phyloP scores from a whole-genome alignment of 2,888 invertebrate genomes.

The Cheiracanthium punctorium region DNA sequence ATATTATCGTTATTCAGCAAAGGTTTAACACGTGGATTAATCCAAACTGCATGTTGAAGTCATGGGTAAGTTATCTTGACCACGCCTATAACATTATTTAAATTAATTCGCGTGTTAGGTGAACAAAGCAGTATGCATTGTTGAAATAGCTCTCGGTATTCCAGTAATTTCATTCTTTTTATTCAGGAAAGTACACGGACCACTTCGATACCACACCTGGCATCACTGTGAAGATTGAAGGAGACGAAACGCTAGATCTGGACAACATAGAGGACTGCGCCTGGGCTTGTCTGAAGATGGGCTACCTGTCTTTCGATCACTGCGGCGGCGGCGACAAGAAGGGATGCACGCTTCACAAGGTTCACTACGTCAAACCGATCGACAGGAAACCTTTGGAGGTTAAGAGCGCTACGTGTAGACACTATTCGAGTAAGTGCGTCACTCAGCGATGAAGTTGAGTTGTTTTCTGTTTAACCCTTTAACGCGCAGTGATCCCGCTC shows the following conservation, averaged over 20 bases:
- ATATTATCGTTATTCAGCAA: no score
- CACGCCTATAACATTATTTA: no score
- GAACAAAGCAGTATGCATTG: no score
- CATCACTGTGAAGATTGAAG: not conserved
- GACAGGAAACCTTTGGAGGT: not conserved
- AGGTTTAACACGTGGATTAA: no score
- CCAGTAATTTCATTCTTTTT: no score
- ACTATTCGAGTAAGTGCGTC: conserved; percentile 61
- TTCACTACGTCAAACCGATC: not conserved
- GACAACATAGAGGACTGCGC: conserved; percentile 50
- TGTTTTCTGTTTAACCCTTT: no score
- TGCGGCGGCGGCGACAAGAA: conserved; percentile 20
- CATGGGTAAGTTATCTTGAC: no score
- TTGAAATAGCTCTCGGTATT: no score
- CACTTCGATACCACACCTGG: conserved; percentile 48
- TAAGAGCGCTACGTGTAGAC: conserved; percentile 47
- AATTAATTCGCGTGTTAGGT: no score
- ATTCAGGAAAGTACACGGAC: conserved; percentile 56
- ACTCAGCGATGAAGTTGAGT: no score
- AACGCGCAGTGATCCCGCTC: no score
- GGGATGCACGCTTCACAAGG: conserved; percentile 41
- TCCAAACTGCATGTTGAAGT: no score
- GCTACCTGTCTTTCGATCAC: conserved; percentile 55
- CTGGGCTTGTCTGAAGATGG: conserved; percentile 23
- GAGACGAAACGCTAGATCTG: conserved; percentile 23